phyloP scores from a whole-genome alignment of 2,113 vertebrate genomes.

The Prunella himalayana region DNA sequence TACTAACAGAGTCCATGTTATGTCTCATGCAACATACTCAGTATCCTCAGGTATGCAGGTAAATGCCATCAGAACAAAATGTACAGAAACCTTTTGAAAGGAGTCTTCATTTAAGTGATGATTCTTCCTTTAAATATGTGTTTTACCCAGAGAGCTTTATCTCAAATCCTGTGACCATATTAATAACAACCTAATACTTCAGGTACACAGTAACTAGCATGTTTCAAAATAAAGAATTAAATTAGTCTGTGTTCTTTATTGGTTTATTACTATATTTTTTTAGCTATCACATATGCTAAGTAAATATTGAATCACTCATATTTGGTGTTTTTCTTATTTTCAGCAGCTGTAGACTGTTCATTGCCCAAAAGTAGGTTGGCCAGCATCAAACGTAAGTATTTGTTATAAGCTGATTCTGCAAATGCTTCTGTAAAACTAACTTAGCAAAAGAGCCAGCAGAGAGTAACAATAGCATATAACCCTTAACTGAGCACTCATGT shows the following conservation, averaged over 20 bases:
- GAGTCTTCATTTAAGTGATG: neutral
- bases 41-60: neutral
- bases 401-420: neutral
- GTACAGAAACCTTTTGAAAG: neutral
- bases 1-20: neutral
- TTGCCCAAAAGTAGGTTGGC: conserved; percentile 81
- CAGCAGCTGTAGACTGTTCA: conserved; percentile 88
- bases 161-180: neutral
- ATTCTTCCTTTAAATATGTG: neutral
- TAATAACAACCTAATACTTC: neutral
- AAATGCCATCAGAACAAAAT: neutral
- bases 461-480: neutral
- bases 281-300: neutral
- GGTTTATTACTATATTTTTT: neutral
- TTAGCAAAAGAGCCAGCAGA: neutral
- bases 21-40: neutral
- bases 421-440: neutral
- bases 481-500: neutral
- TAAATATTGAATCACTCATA: neutral
- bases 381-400: conserved; percentile 88
- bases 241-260: neutral
- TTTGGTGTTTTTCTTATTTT: conserved; percentile 37
- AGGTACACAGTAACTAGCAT: neutral
- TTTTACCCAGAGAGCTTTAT: neutral
- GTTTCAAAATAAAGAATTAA: neutral